Conservation (phyloP, 1,140 invertebrate genomes). For the Capitella teleta region DNA sequence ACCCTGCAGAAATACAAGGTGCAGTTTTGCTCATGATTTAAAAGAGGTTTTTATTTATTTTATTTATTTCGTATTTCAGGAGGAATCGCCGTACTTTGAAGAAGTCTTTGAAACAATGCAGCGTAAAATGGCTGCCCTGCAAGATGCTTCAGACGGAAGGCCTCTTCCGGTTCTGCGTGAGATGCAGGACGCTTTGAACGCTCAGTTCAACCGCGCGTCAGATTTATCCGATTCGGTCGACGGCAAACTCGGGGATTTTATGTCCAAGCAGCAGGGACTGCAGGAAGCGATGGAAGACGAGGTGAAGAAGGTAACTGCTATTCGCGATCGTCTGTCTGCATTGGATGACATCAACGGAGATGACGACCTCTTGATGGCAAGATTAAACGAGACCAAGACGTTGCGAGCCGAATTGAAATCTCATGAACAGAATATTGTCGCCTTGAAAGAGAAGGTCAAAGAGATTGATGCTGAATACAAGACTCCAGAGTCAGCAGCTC, state of each 20-base stretch:
- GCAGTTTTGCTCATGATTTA: not conserved
- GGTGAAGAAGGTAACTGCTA: conserved; percentile 29
- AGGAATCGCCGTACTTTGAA: conserved; percentile 67
- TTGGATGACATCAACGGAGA: conserved; percentile 84
- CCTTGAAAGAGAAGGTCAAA: not conserved
- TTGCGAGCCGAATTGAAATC: not conserved
- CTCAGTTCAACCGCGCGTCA: conserved; percentile 66
- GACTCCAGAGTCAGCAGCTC: conserved; percentile 22
- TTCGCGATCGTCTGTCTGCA: conserved; percentile 66
- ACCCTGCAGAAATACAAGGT: conserved; percentile 67
- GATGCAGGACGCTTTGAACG: conserved; percentile 57
- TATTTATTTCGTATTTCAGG: conserved; percentile 28
- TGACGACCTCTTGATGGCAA: conserved; percentile 66
- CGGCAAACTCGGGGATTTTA: conserved; percentile 13
- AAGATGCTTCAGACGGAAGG: conserved; percentile 62
- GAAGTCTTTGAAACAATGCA: conserved; percentile 62
- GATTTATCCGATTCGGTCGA: conserved; percentile 65
- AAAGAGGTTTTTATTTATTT: not conserved
- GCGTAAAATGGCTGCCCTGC: conserved; percentile 67
- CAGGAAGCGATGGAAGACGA: conserved; percentile 27
- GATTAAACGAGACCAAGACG: conserved; percentile 47
- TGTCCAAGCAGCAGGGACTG: conserved; percentile 7
- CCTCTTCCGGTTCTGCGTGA: conserved; percentile 57
- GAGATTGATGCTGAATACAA: not conserved
- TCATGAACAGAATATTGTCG: not conserved